Base-by-base conservation (phyloP, 2,888 invertebrate species). In the Trachelus troglodyta region DNA sequence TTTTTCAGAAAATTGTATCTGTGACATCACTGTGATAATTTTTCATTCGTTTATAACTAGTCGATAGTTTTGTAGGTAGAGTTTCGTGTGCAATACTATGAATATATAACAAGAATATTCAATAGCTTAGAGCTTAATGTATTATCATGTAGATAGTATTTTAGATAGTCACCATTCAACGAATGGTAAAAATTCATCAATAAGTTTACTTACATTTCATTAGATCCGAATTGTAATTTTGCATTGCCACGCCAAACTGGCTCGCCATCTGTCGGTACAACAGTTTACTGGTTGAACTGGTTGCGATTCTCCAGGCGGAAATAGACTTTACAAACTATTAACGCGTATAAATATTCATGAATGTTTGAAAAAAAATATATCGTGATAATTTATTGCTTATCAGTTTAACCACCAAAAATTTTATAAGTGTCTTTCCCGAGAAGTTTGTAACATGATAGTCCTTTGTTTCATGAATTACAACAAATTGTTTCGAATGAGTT, bases 181-280 rank as follows among this genome's bases (percentile, higher is more conserved):
- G 31, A 76, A 15, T 3, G 3, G 1, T 37, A 3, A 34, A 71
- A n/a, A 73, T 30, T 34, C 1, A 12, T 34, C 15, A 76, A 73
- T 74, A 31, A 33, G 3, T 12, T 79, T 78, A 87, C 86, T 34
- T 75, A 88, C 88, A 86, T 83, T 85, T 85, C 23, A 86, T 82
- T 40, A 88, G 82, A 80, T 88, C 87, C 34, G 80, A 79, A 76
- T 87, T 87, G 76, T 85, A 85, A 34, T 83, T 82, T 81, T 87
- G 87, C 83, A 88, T 83, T 69, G 82, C 79, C 76, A 82, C 80
- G 37, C 82, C 85, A 76, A 80, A 79, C 81, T 81, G 31, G 15
- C 31, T 71, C 31, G 71, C 71, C 71, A 71, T 71, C 33, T 34
- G 1, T 15, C 34, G 71, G 12, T 33, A 34, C 34, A 33, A 34